Conservation (phyloP, 2,797 vertebrate species). For the Gobio occitaniae region DNA sequence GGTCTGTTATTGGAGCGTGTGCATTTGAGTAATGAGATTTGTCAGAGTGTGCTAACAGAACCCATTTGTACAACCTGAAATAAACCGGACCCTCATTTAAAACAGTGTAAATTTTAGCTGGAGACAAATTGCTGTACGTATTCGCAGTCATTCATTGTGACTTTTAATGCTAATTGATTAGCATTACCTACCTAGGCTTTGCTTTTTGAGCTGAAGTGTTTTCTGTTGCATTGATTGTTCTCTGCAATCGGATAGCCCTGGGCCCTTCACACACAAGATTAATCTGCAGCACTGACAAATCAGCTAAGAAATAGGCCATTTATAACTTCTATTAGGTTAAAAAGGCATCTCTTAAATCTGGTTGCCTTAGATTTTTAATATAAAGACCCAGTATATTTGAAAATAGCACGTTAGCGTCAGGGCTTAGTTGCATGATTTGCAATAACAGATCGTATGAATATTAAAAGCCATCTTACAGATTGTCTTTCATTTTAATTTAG, state of each 20-base stretch:
- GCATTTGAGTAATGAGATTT: slow-evolving; percentile 69
- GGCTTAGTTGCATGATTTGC: slow-evolving; percentile 16
- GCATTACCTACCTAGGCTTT: slow-evolving; percentile 24
- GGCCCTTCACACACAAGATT: slow-evolving; percentile 1
- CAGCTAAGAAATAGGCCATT: slow-evolving; percentile 9
- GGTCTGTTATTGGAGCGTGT: slow-evolving; percentile 65
- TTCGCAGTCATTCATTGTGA: slow-evolving; percentile 36
- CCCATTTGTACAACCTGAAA: slow-evolving; percentile 48
- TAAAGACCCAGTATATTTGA: neutral
- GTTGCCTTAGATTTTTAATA: neutral
- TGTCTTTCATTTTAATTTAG: neutral
- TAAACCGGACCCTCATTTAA: slow-evolving; percentile 51
- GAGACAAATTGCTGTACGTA: slow-evolving; percentile 55
- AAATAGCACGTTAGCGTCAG: neutral
- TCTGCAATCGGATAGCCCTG: neutral
- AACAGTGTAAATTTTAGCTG: slow-evolving; percentile 53
- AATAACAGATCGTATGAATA: slow-evolving; percentile 21
- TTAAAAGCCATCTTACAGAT: slow-evolving; percentile 16
- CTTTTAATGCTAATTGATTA: slow-evolving; percentile 50
- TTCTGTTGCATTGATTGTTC: slow-evolving; percentile 42
- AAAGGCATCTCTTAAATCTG: slow-evolving; percentile 1
- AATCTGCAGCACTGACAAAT: slow-evolving; percentile 19
- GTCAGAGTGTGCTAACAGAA: slow-evolving; percentile 58
- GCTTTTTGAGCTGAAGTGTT: slow-evolving; percentile 37
- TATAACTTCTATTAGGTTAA: slow-evolving; percentile 19